These are phyloP conservation scores for Cantharis flavilabris DNA, from an alignment of 2,888 invertebrate genomes.

Conservation along the genomic window DNA sequence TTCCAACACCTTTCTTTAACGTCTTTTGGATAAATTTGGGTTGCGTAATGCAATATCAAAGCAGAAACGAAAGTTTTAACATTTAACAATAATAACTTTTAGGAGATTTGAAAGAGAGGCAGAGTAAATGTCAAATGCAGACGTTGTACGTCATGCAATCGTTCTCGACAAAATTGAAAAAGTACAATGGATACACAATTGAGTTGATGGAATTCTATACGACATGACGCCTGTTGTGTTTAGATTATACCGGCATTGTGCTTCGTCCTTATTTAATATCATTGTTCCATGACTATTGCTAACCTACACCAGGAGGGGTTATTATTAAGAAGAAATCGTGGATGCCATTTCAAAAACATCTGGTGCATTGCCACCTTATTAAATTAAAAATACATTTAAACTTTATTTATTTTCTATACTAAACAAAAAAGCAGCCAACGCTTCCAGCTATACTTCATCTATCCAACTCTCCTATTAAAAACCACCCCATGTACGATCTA, in stretches of 20 bases:
- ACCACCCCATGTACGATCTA: not conserved
- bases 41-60: not conserved
- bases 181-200: slow-evolving; percentile 35
- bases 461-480: not conserved
- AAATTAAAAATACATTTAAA: slow-evolving; percentile 31
- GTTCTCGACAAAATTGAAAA: slow-evolving; percentile 30
- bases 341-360: slow-evolving; percentile 28
- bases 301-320: slow-evolving; percentile 10
- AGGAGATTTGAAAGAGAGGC: slow-evolving; percentile 7
- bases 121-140: slow-evolving; percentile 30
- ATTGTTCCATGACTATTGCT: slow-evolving; percentile 5
- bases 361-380: slow-evolving; percentile 33
- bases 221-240: slow-evolving; percentile 33
- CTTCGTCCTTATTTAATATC: slow-evolving; percentile 12
- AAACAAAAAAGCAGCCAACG: not conserved
- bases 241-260: slow-evolving; percentile 24
- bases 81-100: slow-evolving; percentile 11
- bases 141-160: slow-evolving; percentile 30
- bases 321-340: slow-evolving; percentile 21
- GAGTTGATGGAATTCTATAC: slow-evolving; percentile 33
- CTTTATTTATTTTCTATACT: slow-evolving; percentile 8
- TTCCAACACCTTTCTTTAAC: not conserved
- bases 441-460: not conserved
- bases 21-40: not conserved
- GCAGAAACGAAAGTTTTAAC: slow-evolving; percentile 2